Evolutionary conservation across 2,113 vertebrate species (phyloP).

Genomic region (Suncus etruscus): DNA sequence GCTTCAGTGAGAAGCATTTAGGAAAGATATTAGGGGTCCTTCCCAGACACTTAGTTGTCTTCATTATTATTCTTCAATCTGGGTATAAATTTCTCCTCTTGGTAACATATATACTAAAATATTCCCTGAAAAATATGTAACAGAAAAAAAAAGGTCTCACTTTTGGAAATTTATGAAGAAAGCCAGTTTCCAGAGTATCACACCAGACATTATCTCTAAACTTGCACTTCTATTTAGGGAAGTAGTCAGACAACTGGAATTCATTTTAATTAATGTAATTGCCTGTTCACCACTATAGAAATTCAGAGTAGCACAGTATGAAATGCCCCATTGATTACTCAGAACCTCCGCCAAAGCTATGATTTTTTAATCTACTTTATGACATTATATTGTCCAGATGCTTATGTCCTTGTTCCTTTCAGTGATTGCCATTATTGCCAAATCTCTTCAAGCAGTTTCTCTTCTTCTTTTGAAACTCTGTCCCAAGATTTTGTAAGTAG

Average conservation of each 20-base stretch:
- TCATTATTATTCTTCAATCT: slow-evolving; percentile 46
- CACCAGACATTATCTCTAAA: slow-evolving; percentile 17
- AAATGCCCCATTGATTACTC: not conserved
- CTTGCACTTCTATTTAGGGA: slow-evolving; percentile 32
- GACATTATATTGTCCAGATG: not conserved
- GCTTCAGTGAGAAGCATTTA: not conserved
- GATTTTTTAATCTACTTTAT: slow-evolving; percentile 39
- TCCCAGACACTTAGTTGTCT: not conserved
- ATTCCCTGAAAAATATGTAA: slow-evolving; percentile 22
- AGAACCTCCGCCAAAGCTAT: slow-evolving; percentile 27
- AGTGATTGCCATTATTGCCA: not conserved
- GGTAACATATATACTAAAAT: not conserved
- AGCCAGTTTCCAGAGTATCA: slow-evolving; percentile 16
- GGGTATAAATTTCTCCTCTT: not conserved
- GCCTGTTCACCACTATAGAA: not conserved
- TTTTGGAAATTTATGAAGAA: slow-evolving; percentile 25
- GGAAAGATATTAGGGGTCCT: not conserved
- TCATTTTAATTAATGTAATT: slow-evolving; percentile 12
- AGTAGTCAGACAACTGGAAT: slow-evolving; percentile 27
- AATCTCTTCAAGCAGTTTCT: slow-evolving; percentile 25
- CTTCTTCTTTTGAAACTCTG: slow-evolving; percentile 44
- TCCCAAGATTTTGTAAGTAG: slow-evolving; percentile 15
- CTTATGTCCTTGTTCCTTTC: not conserved
- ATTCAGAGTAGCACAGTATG: not conserved
- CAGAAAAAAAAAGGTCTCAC: not conserved